These are phyloP conservation scores for Drosophila mayri DNA, from an alignment of 1,140 invertebrate genomes.

Conservation along the genomic window DNA sequence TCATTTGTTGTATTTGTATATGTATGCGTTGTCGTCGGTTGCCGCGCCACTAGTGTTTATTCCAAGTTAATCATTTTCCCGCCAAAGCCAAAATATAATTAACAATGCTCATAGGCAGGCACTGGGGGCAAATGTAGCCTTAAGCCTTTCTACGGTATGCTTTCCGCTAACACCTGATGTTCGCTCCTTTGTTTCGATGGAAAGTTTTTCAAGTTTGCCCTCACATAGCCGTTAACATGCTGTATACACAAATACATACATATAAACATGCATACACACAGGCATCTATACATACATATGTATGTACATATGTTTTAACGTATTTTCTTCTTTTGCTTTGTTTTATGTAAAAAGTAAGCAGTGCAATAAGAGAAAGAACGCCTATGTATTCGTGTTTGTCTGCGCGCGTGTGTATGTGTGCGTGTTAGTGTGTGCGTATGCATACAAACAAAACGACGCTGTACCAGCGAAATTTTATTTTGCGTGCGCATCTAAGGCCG, in stretches of 20 bases:
- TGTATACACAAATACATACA: conserved; percentile 34
- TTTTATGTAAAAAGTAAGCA: conserved; percentile 49
- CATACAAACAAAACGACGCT: conserved; percentile 57
- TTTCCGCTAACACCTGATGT: conserved; percentile 27
- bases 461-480: conserved; percentile 70
- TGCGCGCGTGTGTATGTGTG: conserved; percentile 26
- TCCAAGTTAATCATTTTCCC: conserved; percentile 48
- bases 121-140: conserved; percentile 2
- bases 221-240: conserved; percentile 24
- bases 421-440: conserved; percentile 31
- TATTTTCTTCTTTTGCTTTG: conserved; percentile 36
- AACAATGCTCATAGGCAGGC: conserved; percentile 25
- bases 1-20: conserved; percentile 5
- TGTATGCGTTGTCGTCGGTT: conserved; percentile 23
- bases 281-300: conserved; percentile 15
- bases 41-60: conserved; percentile 26
- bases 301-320: conserved; percentile 22
- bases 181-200: conserved; percentile 29
- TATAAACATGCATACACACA: conserved; percentile 21
- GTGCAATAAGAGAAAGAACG: conserved; percentile 33
- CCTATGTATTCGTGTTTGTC: conserved; percentile 11
- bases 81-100: conserved; percentile 66
- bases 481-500: conserved; percentile 78
- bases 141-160: not conserved
- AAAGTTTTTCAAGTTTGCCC: conserved; percentile 39